Evolutionary conservation across 64 coral and sea anemone genomes (phyloP).

Genomic region (Platygyra sinensis): DNA sequence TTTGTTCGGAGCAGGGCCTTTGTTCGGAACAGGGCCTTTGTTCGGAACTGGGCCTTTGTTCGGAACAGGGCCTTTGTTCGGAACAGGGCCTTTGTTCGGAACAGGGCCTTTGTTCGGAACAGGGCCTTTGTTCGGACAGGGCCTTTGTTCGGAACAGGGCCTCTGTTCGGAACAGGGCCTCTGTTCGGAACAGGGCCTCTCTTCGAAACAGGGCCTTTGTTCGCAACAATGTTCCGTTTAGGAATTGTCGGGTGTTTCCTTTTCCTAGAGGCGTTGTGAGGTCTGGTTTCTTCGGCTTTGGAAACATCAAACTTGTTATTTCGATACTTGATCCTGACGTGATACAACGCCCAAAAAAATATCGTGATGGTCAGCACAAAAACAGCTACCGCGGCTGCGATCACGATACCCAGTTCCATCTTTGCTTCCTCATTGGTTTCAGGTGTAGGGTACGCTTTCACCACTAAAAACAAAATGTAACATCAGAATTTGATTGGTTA

Average conservation of each 20-base stretch:
- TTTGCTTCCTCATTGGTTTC: neutral
- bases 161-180: neutral
- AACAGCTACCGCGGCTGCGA: conserved; percentile 20
- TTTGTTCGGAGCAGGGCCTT: neutral
- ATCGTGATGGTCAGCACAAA: conserved; percentile 20
- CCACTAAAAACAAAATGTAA: neutral
- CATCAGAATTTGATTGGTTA: neutral
- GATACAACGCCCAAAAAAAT: conserved; percentile 19
- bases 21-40: neutral
- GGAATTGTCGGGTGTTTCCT: conserved; percentile 22
- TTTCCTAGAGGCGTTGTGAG: conserved; percentile 29
- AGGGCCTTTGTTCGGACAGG: neutral
- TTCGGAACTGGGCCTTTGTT: neutral
- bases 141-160: neutral
- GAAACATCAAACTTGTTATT: conserved; percentile 64
- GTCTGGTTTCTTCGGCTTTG: conserved; percentile 39
- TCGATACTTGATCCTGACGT: neutral
- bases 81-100: neutral
- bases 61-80: neutral
- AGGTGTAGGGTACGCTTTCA: neutral
- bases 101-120: no score
- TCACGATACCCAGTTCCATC: conserved; percentile 16
- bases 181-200: neutral
- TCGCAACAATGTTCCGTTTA: no score
- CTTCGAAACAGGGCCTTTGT: neutral